Evolutionary conservation across 2,888 invertebrate species (phyloP).

Genomic region (Cactoblastis cactorum): DNA sequence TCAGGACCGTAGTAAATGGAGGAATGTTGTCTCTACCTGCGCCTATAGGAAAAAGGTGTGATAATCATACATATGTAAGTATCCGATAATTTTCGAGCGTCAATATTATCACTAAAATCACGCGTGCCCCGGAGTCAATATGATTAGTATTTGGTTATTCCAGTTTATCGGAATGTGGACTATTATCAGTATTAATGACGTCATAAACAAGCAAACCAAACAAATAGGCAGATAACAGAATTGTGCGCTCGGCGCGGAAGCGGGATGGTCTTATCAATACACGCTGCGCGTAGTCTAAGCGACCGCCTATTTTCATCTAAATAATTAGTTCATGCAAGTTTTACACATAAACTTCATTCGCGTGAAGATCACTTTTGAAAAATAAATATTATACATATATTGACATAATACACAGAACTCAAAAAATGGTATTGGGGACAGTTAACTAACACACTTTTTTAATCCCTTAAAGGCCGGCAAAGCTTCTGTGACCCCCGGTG

Average conservation of each 20-base stretch:
- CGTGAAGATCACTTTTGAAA: no score
- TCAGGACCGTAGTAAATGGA: no score
- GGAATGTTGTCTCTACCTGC: no score
- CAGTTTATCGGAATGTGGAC: neutral
- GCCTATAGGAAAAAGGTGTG: no score
- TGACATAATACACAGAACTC: no score
- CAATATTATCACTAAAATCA: neutral
- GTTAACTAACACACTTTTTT: no score
- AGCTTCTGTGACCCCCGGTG: no score
- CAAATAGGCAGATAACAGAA: slow-evolving; percentile 6
- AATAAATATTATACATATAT: no score
- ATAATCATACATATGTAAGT: neutral
- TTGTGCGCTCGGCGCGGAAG: neutral
- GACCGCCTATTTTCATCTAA: neutral
- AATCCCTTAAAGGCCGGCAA: no score
- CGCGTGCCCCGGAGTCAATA: neutral
- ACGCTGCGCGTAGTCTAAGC: neutral
- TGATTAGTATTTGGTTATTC: neutral
- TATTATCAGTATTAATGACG: slow-evolving; percentile 5
- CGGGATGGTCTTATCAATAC: neutral
- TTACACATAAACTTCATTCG: no score
- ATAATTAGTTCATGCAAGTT: no score
- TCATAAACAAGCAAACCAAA: slow-evolving; percentile 4
- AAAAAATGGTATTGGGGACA: no score
- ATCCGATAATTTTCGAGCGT: neutral